Evolutionary conservation across 2,888 invertebrate genomes (phyloP).

Genomic region (Suillia variegata): DNA sequence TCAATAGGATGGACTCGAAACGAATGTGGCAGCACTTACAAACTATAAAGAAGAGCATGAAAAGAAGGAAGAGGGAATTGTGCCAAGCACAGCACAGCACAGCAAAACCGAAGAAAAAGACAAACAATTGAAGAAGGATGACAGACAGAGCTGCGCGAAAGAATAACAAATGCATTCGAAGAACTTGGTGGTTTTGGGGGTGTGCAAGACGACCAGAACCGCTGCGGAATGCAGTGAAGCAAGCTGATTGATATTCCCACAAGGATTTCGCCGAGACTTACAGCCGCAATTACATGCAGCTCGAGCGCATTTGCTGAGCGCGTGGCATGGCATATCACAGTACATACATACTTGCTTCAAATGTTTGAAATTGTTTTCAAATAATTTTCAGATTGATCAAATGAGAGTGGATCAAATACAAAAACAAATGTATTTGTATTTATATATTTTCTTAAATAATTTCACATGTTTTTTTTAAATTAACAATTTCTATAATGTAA

Average conservation of each 20-base stretch:
- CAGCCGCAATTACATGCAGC: constrained; percentile 3
- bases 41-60: too few species aligned
- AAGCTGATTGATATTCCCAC: constrained; percentile 5
- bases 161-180: not conserved
- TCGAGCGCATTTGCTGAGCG: not conserved
- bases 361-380: too few species aligned
- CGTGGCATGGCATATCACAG: not conserved
- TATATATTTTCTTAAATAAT: too few species aligned
- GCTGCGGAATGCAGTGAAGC: not conserved
- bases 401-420: too few species aligned
- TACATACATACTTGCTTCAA: too few species aligned
- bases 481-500: too few species aligned
- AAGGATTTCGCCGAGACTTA: constrained; percentile 4
- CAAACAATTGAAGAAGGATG: not conserved
- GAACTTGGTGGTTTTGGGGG: not conserved
- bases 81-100: not conserved
- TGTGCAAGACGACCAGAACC: not conserved
- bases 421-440: too few species aligned
- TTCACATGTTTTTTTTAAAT: too few species aligned
- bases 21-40: too few species aligned
- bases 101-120: not conserved
- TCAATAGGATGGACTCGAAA: too few species aligned
- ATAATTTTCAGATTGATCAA: too few species aligned
- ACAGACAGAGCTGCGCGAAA: not conserved
- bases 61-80: too few species aligned